Conservation (phyloP, 1,140 invertebrate genomes). For the Drosophila nannoptera region DNA sequence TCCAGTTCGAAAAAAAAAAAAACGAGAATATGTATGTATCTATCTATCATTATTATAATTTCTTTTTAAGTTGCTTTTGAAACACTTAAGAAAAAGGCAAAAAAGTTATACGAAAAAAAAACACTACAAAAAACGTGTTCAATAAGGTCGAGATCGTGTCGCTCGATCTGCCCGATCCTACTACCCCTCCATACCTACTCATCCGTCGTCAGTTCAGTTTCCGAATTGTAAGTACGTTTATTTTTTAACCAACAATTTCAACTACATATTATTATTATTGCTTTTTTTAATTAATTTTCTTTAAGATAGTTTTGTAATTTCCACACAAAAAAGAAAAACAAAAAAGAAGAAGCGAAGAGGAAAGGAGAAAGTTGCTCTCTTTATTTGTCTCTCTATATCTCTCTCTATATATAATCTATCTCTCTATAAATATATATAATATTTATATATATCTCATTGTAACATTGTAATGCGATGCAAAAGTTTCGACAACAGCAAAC, state of each 20-base stretch:
- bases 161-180: constrained; percentile 18
- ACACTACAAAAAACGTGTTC: constrained; percentile 31
- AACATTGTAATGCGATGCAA: constrained; percentile 78
- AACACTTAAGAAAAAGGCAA: background rate
- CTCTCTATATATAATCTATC: constrained; percentile 41
- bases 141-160: constrained; percentile 31
- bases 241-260: constrained; percentile 60
- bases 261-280: constrained; percentile 35
- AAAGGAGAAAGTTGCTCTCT: constrained; percentile 45
- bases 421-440: constrained; percentile 49
- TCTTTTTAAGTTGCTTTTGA: constrained; percentile 39
- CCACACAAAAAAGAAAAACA: constrained; percentile 26
- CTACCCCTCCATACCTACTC: constrained; percentile 30
- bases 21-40: constrained; percentile 28
- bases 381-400: constrained; percentile 42
- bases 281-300: constrained; percentile 31
- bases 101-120: constrained; percentile 7
- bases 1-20: too few species aligned
- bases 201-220: constrained; percentile 75
- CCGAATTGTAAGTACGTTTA: constrained; percentile 78
- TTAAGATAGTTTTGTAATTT: constrained; percentile 34
- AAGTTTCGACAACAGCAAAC: constrained; percentile 56
- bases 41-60: constrained; percentile 40
- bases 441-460: constrained; percentile 63
- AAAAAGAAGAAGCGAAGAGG: constrained; percentile 30